Evolutionary conservation across 2,888 invertebrate genomes (phyloP), one percentile per base, ranked within the genome.

Genomic region (Xestia sexstrigata): DNA sequence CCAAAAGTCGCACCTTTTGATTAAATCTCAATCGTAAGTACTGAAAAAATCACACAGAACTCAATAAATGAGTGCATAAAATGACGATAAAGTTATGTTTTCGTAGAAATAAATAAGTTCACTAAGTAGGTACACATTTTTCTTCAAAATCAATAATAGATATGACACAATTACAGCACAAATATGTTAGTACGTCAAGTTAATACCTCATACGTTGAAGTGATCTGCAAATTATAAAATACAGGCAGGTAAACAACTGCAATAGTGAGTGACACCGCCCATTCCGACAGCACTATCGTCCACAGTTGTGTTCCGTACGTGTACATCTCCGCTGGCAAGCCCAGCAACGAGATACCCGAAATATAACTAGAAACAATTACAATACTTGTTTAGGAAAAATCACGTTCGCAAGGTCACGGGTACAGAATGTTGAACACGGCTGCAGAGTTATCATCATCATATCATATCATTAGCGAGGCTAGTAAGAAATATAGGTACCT

Each of bases 291-390:
- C 5, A 98, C 96, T 74, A 97, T 96, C 90, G 97, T 97, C 97
- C 97, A 98, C 70, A 98, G 97, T 91, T 98, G 98, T 0, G 98
- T 98, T 3, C 98, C 98, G 88, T 98, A 98, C 0, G 97, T 97
- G 90, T 98, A 98, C 97, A 98, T 98, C 95, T 98, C 98, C 1
- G 98, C 98, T 0, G 98, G 98, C 42, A 98, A 95, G 23, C 98
- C 98, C 79, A 98, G 94, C 75, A 98, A 95, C 42, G 98, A 97
- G 80, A 98, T 98, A 5, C 98, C 98, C 47, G 98, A 98, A 88
- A 98, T 97, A 90, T 98, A 98, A 94, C 98, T 98, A 95, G 77
- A 97, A 79, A 95, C 73, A 73, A 76, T 47, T 77, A 76, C 39
- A 13, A 74, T n/a, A 67, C 39, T 68, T 20, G 13, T 71, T 74